phyloP scores from a whole-genome alignment of 2,888 invertebrate species.

The Lochmaea capreae region DNA sequence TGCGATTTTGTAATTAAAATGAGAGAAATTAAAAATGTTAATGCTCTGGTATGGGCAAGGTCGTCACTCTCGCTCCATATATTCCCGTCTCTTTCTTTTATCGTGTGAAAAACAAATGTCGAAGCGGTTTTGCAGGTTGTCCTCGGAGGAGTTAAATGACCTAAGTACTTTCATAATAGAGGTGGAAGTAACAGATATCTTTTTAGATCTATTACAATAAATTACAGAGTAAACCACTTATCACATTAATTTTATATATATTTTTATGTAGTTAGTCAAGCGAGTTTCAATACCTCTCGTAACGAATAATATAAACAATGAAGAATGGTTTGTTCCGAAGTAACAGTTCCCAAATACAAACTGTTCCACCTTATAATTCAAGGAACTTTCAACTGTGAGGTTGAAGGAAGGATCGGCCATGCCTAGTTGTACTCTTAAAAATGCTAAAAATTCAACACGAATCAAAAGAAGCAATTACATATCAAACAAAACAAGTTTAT shows the following conservation, averaged over 20 bases:
- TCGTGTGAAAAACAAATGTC: conserved; percentile 29
- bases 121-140: conserved; percentile 40
- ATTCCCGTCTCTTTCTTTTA: conserved; percentile 32
- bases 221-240: too few species aligned
- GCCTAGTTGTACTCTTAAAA: conserved; percentile 34
- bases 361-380: background rate
- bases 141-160: conserved; percentile 45
- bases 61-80: conserved; percentile 36
- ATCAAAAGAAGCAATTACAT: conserved; percentile 17
- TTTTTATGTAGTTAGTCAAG: background rate
- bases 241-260: background rate
- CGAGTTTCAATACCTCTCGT: background rate
- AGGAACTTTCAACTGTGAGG: conserved; percentile 36
- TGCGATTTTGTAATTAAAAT: conserved; percentile 2
- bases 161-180: conserved; percentile 21
- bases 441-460: conserved; percentile 36
- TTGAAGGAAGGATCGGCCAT: conserved; percentile 27
- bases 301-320: too few species aligned
- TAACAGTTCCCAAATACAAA: background rate
- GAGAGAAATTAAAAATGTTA: background rate
- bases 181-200: background rate
- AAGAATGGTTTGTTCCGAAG: background rate
- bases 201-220: too few species aligned
- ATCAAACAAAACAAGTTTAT: too few species aligned
- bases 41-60: conserved; percentile 33